These are phyloP conservation scores for Diarsia brunnea DNA, from an alignment of 2,888 invertebrate species.

Conservation along the genomic window DNA sequence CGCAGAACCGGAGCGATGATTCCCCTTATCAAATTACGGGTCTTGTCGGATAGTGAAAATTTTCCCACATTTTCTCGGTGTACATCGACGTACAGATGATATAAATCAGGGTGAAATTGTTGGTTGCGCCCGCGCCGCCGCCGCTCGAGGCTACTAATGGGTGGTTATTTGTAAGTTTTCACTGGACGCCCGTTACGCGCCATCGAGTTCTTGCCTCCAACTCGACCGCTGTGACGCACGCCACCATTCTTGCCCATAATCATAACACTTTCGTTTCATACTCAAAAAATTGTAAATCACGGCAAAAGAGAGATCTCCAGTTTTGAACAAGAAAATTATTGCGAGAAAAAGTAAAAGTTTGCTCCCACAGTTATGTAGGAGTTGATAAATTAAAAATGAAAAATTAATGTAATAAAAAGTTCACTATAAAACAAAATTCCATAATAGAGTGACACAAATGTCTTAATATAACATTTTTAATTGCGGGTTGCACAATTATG, in stretches of 20 bases:
- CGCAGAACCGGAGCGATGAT: constrained; percentile 85
- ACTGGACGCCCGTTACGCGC: constrained; percentile 87
- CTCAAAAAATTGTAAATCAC: constrained; percentile 58
- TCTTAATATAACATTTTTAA: constrained; percentile 71
- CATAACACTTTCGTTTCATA: constrained; percentile 66
- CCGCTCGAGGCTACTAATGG: constrained; percentile 87
- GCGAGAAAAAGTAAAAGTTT: constrained; percentile 59
- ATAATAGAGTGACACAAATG: constrained; percentile 67
- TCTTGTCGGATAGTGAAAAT: constrained; percentile 87
- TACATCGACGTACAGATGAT: constrained; percentile 83
- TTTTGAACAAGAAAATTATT: constrained; percentile 53
- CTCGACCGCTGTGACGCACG: constrained; percentile 70
- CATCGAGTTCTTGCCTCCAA: constrained; percentile 73
- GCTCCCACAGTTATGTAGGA: constrained; percentile 27
- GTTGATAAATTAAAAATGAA: constrained; percentile 59
- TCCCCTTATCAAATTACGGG: constrained; percentile 89
- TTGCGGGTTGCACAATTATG: constrained; percentile 68
- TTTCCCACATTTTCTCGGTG: constrained; percentile 89
- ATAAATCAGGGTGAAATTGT: constrained; percentile 90
- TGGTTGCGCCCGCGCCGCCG: constrained; percentile 81
- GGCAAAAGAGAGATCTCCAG: constrained; percentile 47
- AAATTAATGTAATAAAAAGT: constrained; percentile 49
- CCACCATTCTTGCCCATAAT: constrained; percentile 59
- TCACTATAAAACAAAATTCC: constrained; percentile 61
- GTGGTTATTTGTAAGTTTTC: constrained; percentile 88